Evolutionary conservation across 2,888 invertebrate species (phyloP).

Genomic region (Stenodema calcarata): DNA sequence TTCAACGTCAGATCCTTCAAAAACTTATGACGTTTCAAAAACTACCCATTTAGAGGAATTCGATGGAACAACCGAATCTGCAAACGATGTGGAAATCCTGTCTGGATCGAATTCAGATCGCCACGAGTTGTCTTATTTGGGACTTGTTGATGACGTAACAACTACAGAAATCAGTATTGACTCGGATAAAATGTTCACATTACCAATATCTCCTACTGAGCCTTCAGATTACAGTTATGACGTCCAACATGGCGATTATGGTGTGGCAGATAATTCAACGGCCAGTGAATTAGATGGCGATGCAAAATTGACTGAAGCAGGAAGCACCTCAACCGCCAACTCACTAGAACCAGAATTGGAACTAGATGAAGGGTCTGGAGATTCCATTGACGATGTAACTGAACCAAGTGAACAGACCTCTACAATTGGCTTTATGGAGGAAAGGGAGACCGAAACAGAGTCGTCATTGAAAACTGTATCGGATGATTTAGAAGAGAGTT

Average conservation of each 20-base stretch:
- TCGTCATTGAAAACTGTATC: conserved; percentile 28
- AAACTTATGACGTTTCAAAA: not conserved
- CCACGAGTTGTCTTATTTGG: not conserved
- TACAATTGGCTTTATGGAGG: conserved; percentile 31
- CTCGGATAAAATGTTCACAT: not conserved
- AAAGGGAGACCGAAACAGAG: conserved; percentile 41
- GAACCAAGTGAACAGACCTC: not conserved
- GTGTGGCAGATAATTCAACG: not conserved
- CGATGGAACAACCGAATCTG: not conserved
- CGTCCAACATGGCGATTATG: conserved; percentile 49
- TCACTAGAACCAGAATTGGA: conserved; percentile 12
- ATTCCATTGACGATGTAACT: not conserved
- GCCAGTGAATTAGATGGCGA: not conserved
- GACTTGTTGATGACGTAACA: not conserved
- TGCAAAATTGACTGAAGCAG: not conserved
- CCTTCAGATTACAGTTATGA: conserved; percentile 50
- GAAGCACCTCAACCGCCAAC: not conserved
- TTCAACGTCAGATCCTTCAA: not conserved
- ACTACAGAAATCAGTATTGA: not conserved
- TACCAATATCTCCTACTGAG: conserved; percentile 24
- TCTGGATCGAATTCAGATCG: not conserved
- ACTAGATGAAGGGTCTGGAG: conserved; percentile 21
- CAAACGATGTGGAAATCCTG: not conserved
- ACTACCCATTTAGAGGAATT: not conserved
- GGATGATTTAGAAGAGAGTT: not conserved